phyloP scores from a whole-genome alignment of 2,797 vertebrate genomes.

The Melopsittacus undulatus region DNA sequence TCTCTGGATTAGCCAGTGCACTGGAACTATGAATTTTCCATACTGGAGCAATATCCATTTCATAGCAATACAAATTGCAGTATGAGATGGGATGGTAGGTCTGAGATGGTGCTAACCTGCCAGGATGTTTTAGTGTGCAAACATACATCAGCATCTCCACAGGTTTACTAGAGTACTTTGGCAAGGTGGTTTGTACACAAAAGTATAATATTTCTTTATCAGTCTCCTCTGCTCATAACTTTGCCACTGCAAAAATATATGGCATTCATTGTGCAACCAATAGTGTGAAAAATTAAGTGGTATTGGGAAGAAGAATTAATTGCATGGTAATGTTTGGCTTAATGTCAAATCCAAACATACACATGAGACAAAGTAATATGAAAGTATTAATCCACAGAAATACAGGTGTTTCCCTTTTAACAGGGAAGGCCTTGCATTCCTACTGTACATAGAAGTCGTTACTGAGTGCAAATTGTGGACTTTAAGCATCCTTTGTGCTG shows the following conservation, averaged over 20 bases:
- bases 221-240: neutral
- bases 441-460: neutral
- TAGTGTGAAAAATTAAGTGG: neutral
- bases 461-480: neutral
- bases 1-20: neutral
- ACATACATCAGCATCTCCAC: neutral
- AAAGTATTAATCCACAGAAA: neutral
- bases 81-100: neutral
- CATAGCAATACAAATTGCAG: neutral
- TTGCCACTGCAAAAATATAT: neutral
- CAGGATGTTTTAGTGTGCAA: neutral
- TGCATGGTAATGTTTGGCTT: neutral
- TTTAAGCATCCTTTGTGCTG: neutral
- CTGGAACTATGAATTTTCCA: neutral
- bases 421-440: neutral
- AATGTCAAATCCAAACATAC: neutral
- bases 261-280: neutral
- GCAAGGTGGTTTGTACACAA: neutral
- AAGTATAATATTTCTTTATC: neutral
- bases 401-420: neutral
- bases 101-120: neutral
- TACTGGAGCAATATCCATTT: neutral
- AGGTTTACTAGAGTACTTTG: neutral
- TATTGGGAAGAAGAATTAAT: neutral
- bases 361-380: neutral